Conservation (phyloP, 2,888 invertebrate genomes). For the Lasioglossum villosulum region DNA sequence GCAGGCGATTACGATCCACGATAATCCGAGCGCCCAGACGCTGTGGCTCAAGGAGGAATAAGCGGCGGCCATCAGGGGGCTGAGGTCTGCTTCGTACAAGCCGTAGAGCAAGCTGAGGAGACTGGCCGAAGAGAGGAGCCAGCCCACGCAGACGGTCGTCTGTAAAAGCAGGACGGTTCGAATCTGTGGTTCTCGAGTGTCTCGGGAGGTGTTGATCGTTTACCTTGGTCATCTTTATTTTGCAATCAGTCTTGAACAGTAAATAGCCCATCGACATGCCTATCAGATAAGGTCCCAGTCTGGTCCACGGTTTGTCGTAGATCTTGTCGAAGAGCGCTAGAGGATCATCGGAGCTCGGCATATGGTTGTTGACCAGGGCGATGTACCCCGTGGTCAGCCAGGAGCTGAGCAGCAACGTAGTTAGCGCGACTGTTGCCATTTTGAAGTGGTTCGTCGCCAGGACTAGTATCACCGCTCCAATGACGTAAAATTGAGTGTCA, state of each 20-base stretch:
- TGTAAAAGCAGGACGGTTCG: conserved; percentile 79
- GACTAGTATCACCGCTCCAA: conserved; percentile 93
- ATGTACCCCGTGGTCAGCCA: conserved; percentile 93
- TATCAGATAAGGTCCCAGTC: conserved; percentile 93
- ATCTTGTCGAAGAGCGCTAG: conserved; percentile 94
- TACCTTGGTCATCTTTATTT: conserved; percentile 90
- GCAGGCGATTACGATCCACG: conserved; percentile 94
- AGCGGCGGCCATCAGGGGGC: conserved; percentile 89
- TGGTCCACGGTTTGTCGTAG: conserved; percentile 95
- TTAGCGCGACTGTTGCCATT: conserved; percentile 88
- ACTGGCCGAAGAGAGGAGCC: conserved; percentile 89
- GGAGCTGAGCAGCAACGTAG: conserved; percentile 90
- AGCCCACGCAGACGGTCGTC: conserved; percentile 89
- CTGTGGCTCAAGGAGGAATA: conserved; percentile 94
- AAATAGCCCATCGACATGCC: conserved; percentile 94
- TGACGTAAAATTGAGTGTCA: conserved; percentile 94
- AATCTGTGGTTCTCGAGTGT: not conserved
- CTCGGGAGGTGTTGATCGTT: not conserved
- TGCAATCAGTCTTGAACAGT: conserved; percentile 92
- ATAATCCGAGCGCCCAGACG: conserved; percentile 92
- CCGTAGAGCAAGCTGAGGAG: conserved; percentile 92
- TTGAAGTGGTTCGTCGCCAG: conserved; percentile 93
- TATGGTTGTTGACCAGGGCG: conserved; percentile 91
- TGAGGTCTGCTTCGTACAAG: conserved; percentile 89
- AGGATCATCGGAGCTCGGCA: conserved; percentile 92